Evolutionary conservation across 2,113 vertebrate species (phyloP), one percentile per base, ranked within the genome.

Genomic region (Eretmochelys imbricata): DNA sequence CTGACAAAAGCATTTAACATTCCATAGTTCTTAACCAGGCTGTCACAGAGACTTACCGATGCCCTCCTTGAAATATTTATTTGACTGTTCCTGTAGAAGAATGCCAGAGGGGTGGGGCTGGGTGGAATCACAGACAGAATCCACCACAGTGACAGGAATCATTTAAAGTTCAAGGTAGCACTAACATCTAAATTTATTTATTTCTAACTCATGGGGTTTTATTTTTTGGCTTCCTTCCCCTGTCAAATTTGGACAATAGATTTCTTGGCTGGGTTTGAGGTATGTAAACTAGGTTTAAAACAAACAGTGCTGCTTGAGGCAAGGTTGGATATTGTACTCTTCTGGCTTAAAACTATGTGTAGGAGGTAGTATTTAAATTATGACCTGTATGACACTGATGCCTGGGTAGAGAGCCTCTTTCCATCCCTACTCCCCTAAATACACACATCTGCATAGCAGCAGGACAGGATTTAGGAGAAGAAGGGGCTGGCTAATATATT

Each of bases 1-100:
- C 88, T 95, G 94, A 95, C 93, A 96, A 93, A 91, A 92, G 89
- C 85, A 87, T 91, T 97, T 94, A 97, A 42, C 5, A 0, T 95
- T 80, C 85, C 88, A 16, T 81, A 38, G 87, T 78, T 69, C 38
- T 10, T 1, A 91, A 76, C 95, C 42, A 51, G 81, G 80, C 76
- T 97, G 97, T 97, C 97, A 96, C 65, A 93, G 91, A 93, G 89
- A 87, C 85, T 97, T 96, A 95, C 38, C 0, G 0, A 62, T 88
- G 85, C 31, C 91, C 91, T 48, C 89, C 93, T 88, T 84, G 59
- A 59, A 81, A 46, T 82, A 91, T 8, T 95, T 91, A 95, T 93
- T 95, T 93, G 89, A 95, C 94, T 94, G 92, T 95, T 94, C 82
- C 93, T 88, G 65, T 48, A 91, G 85, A 95, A 22, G n/a, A 54